Conservation (phyloP, 2,797 vertebrate genomes). For the Dryobates pubescens region DNA sequence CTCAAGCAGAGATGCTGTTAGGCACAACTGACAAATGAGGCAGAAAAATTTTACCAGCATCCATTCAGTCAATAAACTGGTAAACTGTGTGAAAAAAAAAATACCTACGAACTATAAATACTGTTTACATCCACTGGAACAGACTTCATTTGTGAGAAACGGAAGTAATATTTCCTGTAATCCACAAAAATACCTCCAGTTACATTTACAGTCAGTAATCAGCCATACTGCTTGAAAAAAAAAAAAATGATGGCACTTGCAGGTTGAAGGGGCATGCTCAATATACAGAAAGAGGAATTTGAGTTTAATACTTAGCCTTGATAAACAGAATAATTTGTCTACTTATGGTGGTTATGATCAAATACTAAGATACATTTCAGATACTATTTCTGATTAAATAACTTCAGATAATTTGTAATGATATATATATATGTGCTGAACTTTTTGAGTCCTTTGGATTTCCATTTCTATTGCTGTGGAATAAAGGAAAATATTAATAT, state of each 20-base stretch:
- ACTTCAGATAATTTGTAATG: background rate
- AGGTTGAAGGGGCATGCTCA: rapidly evolving
- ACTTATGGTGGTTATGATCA: background rate
- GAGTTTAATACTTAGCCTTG: background rate
- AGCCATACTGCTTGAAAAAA: background rate
- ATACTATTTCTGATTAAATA: background rate
- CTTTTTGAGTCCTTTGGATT: background rate
- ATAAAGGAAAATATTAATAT: background rate
- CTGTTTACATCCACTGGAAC: background rate
- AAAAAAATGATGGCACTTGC: background rate
- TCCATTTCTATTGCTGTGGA: background rate
- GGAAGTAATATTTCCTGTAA: background rate
- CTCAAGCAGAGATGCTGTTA: background rate
- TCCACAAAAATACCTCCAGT: background rate
- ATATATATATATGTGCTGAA: background rate
- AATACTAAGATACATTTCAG: background rate
- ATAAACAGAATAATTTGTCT: background rate
- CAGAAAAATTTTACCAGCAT: background rate
- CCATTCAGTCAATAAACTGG: background rate
- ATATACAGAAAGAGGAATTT: background rate
- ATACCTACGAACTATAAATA: background rate
- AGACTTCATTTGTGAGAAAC: background rate
- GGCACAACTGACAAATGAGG: background rate
- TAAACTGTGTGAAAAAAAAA: background rate
- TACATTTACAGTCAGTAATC: background rate